Evolutionary conservation across 1,140 invertebrate genomes (phyloP).

Genomic region (Nasonia longicornis): DNA sequence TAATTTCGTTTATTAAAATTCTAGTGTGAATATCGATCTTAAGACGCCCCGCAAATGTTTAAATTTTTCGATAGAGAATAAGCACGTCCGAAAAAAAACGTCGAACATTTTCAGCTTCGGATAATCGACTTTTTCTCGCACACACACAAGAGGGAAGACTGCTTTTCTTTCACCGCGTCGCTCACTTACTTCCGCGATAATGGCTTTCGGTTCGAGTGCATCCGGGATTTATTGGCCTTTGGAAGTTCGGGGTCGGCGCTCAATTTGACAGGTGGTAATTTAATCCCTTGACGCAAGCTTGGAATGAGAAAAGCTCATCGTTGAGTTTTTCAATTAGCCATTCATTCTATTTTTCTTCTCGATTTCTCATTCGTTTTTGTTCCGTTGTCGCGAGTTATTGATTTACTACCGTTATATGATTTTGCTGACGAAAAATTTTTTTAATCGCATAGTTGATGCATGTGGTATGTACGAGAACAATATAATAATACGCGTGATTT

Average conservation of each 20-base stretch:
- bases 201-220: conserved; percentile 34
- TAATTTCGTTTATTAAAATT: not conserved
- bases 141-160: not conserved
- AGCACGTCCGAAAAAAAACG: not conserved
- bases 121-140: not conserved
- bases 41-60: no score
- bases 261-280: conserved; percentile 32
- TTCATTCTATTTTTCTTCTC: not conserved
- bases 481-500: no score
- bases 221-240: conserved; percentile 32
- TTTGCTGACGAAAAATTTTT: no score
- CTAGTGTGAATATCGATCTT: no score
- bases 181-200: conserved; percentile 20
- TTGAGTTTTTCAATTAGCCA: conserved; percentile 23
- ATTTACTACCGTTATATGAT: not conserved
- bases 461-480: no score
- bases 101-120: not conserved
- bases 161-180: not conserved
- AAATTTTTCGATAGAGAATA: no score
- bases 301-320: conserved; percentile 12
- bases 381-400: not conserved
- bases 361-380: not conserved
- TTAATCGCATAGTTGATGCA: no score
- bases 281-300: not conserved
- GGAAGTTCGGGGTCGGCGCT: conserved; percentile 12